Evolutionary conservation across 2,797 vertebrate species (phyloP), one percentile per base, ranked within the genome.

Genomic region (Neostethus bicornis): DNA sequence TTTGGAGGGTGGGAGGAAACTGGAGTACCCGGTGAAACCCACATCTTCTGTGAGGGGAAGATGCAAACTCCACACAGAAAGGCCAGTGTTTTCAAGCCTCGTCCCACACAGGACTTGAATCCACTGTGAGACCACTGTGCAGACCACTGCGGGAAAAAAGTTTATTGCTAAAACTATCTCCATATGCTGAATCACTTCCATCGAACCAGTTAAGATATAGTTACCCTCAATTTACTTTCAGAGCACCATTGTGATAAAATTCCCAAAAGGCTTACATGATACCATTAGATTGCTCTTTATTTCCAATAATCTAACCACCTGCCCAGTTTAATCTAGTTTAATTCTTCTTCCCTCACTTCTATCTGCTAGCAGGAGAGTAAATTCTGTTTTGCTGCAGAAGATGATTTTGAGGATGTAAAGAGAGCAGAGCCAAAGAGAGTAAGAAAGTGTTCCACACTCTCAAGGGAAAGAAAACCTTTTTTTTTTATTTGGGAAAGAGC

Each of bases 391-490:
- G 66, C 56, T 67, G 56, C 45, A 75, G 45, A 77, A 75, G 54
- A 53, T 42, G 61, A 69, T 77, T 51, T 48, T 51, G 59, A 66
- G 61, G 65, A 54, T 44, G 51, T 48, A 61, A 55, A 39, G 62
- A 59, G 41, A 56, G 61, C 47, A 76, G 64, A 61, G 64, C 55
- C 43, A 38, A n/a, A n/a, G n/a, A n/a, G 73, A 52, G 64, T 44
- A 55, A 60, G 57, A 70, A 62, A 75, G 75, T 5, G 65, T 73
- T 88, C 81, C 70, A 70, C 73, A 59, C 79, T 84, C 89, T 82
- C 61, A 1, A 76, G 87, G 69, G 82, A 54, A 37, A 63, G 59
- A 72, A 66, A 74, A 78, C 86, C 74, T 83, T 89, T 87, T 88
- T 70, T 82, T 61, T 34, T n/a, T n/a, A n/a, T n/a, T 32, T 84